These are phyloP conservation scores for Diphyllodes magnificus DNA, from an alignment of 2,113 vertebrate genomes.

Conservation along the genomic window DNA sequence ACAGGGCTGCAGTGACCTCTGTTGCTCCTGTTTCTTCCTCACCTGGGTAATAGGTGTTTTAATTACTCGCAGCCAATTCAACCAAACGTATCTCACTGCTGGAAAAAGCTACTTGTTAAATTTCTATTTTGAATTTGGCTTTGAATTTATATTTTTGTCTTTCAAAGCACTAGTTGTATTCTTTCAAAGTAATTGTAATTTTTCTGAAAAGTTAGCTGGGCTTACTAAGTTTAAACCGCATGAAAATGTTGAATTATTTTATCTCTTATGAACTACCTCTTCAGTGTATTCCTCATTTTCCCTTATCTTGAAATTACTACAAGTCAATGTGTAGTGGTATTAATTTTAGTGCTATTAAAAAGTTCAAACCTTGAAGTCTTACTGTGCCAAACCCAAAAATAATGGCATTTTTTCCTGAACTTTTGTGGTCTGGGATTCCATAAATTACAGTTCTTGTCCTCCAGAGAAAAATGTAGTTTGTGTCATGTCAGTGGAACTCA, in stretches of 20 bases:
- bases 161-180: background rate
- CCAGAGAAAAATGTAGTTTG: background rate
- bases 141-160: background rate
- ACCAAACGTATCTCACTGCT: background rate
- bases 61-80: rapidly evolving
- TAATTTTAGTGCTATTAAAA: background rate
- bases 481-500: background rate
- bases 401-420: background rate
- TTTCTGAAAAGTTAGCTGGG: background rate
- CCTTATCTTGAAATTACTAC: background rate
- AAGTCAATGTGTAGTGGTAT: background rate
- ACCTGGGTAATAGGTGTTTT: background rate
- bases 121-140: background rate
- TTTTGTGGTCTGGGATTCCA: background rate
- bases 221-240: background rate
- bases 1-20: background rate
- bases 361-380: background rate
- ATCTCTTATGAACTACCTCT: background rate
- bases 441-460: background rate
- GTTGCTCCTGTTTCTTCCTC: background rate
- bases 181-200: background rate
- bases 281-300: background rate
- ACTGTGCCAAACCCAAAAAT: background rate
- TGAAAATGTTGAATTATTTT: background rate
- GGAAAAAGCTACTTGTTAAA: background rate